These are phyloP conservation scores for Hippocampus kuda DNA, from an alignment of 2,797 vertebrate genomes.

Conservation along the genomic window DNA sequence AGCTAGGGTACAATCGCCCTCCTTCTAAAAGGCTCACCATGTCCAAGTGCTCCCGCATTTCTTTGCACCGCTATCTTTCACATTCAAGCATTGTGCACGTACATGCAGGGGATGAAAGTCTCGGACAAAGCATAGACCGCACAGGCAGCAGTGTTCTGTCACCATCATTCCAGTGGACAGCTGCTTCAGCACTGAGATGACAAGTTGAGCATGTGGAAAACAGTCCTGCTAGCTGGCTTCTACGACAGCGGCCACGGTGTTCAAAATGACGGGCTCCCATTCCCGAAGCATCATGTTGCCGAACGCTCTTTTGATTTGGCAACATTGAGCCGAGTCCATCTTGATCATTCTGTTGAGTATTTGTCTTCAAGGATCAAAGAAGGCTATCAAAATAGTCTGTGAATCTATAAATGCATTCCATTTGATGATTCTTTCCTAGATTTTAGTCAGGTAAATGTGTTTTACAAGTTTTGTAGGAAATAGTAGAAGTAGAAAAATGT, in stretches of 20 bases:
- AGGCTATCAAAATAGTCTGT: no score
- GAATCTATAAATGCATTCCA: no score
- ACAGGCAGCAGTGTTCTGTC: not conserved
- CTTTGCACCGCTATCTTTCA: not conserved
- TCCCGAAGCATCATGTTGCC: not conserved
- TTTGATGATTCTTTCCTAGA: no score
- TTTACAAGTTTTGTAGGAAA: no score
- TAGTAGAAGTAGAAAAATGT: no score
- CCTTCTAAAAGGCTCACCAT: no score
- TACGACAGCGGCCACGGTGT: not conserved
- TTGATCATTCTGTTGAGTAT: no score
- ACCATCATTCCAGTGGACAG: not conserved
- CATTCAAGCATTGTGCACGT: not conserved
- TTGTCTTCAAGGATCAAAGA: no score
- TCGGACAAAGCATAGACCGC: not conserved
- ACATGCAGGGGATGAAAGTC: not conserved
- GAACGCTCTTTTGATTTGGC: not conserved
- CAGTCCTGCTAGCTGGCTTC: not conserved
- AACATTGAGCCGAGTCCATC: not conserved
- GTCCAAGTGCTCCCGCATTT: not conserved
- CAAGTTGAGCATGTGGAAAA: not conserved
- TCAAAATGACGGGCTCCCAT: not conserved
- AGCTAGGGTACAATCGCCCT: no score
- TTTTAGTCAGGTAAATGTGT: no score
- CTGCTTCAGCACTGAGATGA: not conserved